phyloP scores from a whole-genome alignment of 2,888 invertebrate species.

The Agriotes lineatus region DNA sequence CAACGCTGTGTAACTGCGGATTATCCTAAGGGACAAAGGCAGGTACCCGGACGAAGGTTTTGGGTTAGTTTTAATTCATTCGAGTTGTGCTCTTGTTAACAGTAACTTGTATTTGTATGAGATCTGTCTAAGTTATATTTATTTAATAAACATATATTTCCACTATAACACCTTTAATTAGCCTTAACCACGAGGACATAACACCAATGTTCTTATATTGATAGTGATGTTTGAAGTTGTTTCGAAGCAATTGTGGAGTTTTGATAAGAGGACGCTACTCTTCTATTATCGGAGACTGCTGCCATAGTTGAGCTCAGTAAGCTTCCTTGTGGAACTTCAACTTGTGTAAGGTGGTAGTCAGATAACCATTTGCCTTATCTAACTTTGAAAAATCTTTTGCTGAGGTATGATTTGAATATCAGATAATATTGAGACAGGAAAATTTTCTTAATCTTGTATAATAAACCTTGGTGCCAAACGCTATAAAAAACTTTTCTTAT shows the following conservation, averaged over 20 bases:
- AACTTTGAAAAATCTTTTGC: background rate
- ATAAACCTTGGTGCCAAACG: background rate
- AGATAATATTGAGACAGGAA: background rate
- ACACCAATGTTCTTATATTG: background rate
- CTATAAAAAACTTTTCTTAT: background rate
- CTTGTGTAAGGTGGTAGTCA: background rate
- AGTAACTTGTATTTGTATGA: too few relatives aligned
- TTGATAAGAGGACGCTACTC: background rate
- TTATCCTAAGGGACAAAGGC: too few relatives aligned
- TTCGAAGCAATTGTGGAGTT: background rate
- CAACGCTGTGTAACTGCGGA: too few relatives aligned
- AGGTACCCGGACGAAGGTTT: too few relatives aligned
- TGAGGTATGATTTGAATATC: background rate
- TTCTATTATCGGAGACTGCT: background rate
- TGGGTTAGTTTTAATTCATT: too few relatives aligned
- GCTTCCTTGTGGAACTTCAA: background rate
- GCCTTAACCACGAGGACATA: too few relatives aligned
- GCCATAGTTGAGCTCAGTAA: background rate
- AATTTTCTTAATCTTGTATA: background rate
- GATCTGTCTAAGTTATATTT: too few relatives aligned
- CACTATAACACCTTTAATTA: too few relatives aligned
- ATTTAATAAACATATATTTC: too few relatives aligned
- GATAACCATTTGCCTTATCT: background rate
- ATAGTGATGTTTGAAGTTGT: background rate
- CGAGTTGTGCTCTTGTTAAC: too few relatives aligned